Base-by-base conservation (phyloP, 2,797 vertebrate species). In the Muscicapa striata region DNA sequence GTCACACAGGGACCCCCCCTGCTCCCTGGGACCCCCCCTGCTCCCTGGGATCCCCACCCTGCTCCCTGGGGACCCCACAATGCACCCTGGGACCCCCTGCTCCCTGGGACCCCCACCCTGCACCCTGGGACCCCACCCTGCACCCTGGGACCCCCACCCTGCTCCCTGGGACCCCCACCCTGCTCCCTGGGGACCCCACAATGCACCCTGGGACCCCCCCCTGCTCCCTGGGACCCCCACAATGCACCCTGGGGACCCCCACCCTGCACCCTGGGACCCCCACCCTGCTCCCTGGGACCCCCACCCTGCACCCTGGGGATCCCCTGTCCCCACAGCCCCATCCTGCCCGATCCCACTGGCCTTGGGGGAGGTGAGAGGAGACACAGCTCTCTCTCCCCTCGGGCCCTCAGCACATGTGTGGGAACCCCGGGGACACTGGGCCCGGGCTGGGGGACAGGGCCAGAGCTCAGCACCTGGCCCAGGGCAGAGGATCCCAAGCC, bases 341-440 rank as follows among this genome's bases (percentile, higher is more conserved):
- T 26, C 24, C 40, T 62, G 34, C 48, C 48, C 66, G 61, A n/a
- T 22, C 45, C 51, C 26, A 1, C 24, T 6, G 2, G 36, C 13
- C 20, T 6, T 5, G 8, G 22, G 11, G 30, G 38, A 4, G 14
- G 32, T 3, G 5, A 21, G 46, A 6, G 23, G 6, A 18, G 34
- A 10, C 59, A 40, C 32, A 34, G 34, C 34, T 34, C 34, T 34
- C 34, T 34, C 34, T 34, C 34, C 34, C 34, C 34, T 34, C 34
- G 34, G 34, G 5, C 24, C 38, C 32, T 32, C 5, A 4, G 9
- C 43, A 6, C 6, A 0, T 15, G 19, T 8, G 17, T 27, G 9
- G 61, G 63, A 17, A 9, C 15, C 27, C 20, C n/a, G 1, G 34
- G n/a, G 61, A 26, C 8, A 1, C 22, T 13, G 12, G 5, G 58